Evolutionary conservation across 2,888 invertebrate species (phyloP), one percentile per base, ranked within the genome.

Genomic region (Neoscelio sp.): DNA sequence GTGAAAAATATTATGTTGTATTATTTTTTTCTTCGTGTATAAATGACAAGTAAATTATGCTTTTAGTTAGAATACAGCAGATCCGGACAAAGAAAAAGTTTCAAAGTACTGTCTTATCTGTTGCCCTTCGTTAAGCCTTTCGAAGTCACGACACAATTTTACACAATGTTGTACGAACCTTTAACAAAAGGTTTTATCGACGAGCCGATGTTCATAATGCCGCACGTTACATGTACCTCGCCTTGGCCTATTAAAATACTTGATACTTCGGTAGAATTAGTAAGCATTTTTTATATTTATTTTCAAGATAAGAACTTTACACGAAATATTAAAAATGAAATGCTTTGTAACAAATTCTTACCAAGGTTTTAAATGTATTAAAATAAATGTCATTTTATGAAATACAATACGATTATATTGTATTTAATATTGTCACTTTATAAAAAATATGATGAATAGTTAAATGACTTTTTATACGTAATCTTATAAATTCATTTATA

Each of bases 241-340:
- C 95, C 95, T 1, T 95, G 94, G 94, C 93, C 94, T 56, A 92
- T 95, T 76, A 85, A 92, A 26, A 94, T 95, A 85, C 91, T 94
- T 83, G 92, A 93, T 85, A 94, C 95, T 44, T 92, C 92, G 44
- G 90, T 95, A 78, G 94, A 94, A 86, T 92, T 94, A 85, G 93
- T 94, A 85, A 90, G 88, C 87, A 62, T 26, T 52, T 60, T 56
- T 70, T 23, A 44, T 35, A 35, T 35, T n/a, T 33, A 44, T 18
- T 44, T 46, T 20, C n/a, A n/a, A n/a, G n/a, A n/a, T n/a, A n/a
- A n/a, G n/a, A n/a, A n/a, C n/a, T n/a, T n/a, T n/a, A n/a, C n/a
- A n/a, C n/a, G n/a, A n/a, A n/a, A n/a, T n/a, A n/a, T n/a, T 33
- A 23, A 40, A 58, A 15, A 40, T 48, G 23, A 65, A 60, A 78